A percentile compares a stretch with the other conserved stretches of the same genome.
Evolutionary conservation across 1,140 invertebrate genomes (phyloP).

Genomic region (Solen grandis): DNA sequence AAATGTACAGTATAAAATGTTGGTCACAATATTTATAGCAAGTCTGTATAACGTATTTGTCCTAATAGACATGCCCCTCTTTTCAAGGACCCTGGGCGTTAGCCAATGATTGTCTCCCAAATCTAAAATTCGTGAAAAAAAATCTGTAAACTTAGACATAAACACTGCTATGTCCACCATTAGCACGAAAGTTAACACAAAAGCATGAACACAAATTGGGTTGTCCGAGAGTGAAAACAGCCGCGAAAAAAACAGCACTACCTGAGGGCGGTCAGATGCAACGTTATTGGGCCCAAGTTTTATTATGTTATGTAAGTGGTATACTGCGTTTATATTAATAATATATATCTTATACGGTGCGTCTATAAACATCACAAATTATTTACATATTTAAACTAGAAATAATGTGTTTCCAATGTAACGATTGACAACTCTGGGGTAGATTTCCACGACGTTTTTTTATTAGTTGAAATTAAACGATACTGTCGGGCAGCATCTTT

Average conservation of each 20-base stretch:
- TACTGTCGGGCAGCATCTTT: no score
- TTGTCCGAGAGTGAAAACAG: slow-evolving; percentile 33
- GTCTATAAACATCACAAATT: slow-evolving; percentile 28
- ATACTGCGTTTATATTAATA: slow-evolving; percentile 32
- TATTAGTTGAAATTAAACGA: no score
- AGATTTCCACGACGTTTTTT: no score
- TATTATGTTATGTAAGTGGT: slow-evolving; percentile 30
- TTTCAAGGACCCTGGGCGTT: slow-evolving; percentile 32
- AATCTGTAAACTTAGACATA: slow-evolving; percentile 29
- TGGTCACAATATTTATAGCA: slow-evolving; percentile 34
- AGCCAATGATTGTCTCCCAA: slow-evolving; percentile 28
- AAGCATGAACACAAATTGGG: slow-evolving; percentile 2
- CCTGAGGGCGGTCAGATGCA: slow-evolving; percentile 16
- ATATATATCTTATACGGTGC: slow-evolving; percentile 32
- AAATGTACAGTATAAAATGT: slow-evolving; percentile 34
- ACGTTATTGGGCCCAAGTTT: slow-evolving; percentile 24
- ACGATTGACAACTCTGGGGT: no score
- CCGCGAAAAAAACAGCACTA: slow-evolving; percentile 30
- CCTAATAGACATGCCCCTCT: slow-evolving; percentile 28
- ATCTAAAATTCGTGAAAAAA: slow-evolving; percentile 25
- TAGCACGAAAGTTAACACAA: slow-evolving; percentile 32
- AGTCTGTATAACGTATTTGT: slow-evolving; percentile 24
- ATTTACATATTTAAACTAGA: slow-evolving; percentile 35
- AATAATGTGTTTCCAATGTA: slow-evolving; percentile 29
- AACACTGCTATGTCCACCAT: slow-evolving; percentile 28